Evolutionary conservation across 2,797 vertebrate species (phyloP).

Genomic region (Argya squamiceps): DNA sequence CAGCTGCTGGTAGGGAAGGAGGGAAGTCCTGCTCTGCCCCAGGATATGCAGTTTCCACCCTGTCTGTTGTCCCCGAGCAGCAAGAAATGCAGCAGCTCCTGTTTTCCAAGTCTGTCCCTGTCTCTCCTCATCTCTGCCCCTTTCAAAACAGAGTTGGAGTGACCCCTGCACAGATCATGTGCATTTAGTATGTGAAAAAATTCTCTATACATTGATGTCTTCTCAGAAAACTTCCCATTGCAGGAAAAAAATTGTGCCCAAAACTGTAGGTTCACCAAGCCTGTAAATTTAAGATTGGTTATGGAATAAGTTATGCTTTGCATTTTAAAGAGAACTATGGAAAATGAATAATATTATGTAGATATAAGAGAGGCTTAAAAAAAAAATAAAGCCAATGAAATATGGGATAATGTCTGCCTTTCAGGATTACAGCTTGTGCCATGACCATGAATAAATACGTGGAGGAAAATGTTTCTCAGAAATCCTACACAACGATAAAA

Average conservation of each 20-base stretch:
- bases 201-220: not conserved
- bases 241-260: accelerated
- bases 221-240: not conserved
- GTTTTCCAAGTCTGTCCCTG: not conserved
- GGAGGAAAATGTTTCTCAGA: conserved; percentile 96
- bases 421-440: conserved; percentile 93
- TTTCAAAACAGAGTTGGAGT: not conserved
- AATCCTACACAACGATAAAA: conserved; percentile 94
- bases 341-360: not conserved
- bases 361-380: not conserved
- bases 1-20: not conserved
- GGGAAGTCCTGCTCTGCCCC: not conserved
- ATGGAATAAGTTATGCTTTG: not conserved
- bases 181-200: not conserved
- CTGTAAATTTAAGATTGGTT: not conserved
- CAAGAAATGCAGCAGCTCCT: not conserved
- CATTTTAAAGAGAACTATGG: not conserved
- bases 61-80: not conserved
- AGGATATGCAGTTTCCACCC: not conserved
- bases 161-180: not conserved
- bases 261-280: not conserved
- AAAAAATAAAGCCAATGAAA: not conserved
- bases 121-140: not conserved
- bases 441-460: conserved; percentile 98
- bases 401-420: not conserved